A percentile compares a stretch with the other conserved stretches of the same genome.
Conservation (phyloP, 2,888 invertebrate genomes). For the Trisateles emortualis region DNA sequence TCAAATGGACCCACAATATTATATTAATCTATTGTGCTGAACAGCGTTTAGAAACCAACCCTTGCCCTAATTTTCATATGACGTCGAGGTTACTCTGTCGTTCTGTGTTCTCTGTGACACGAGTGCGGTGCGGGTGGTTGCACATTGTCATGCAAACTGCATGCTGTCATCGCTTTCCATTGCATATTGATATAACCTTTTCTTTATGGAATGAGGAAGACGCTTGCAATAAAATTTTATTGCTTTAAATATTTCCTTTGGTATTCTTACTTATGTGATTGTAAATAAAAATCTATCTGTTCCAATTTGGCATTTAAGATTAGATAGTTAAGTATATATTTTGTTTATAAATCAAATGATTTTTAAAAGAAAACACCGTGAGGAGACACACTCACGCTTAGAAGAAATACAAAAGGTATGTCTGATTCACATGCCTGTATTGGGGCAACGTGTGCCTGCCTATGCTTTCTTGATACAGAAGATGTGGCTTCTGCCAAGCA, state of each 20-base stretch:
- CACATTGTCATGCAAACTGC: conserved; percentile 52
- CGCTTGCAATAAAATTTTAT: background rate
- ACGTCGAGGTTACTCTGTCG: conserved; percentile 29
- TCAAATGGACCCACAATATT: background rate
- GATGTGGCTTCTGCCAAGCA: too few species aligned
- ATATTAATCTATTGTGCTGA: background rate
- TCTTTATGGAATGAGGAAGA: background rate
- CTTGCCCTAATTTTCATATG: conserved; percentile 2
- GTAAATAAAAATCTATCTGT: background rate
- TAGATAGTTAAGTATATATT: too few species aligned
- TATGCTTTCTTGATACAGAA: too few species aligned
- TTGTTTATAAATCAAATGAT: too few species aligned
- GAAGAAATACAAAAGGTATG: too few species aligned
- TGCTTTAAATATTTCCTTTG: background rate
- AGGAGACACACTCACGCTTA: too few species aligned
- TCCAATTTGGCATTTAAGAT: too few species aligned
- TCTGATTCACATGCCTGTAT: too few species aligned
- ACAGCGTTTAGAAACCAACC: background rate
- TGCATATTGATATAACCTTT: conserved; percentile 41
- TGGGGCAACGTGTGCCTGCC: too few species aligned
- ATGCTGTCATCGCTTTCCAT: conserved; percentile 37
- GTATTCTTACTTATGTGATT: background rate
- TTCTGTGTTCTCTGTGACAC: conserved; percentile 25
- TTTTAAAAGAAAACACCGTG: too few species aligned
- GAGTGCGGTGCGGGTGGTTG: conserved; percentile 48